These are phyloP conservation scores for Pseudococcus longispinus DNA, from an alignment of 2,888 invertebrate genomes.

Conservation along the genomic window DNA sequence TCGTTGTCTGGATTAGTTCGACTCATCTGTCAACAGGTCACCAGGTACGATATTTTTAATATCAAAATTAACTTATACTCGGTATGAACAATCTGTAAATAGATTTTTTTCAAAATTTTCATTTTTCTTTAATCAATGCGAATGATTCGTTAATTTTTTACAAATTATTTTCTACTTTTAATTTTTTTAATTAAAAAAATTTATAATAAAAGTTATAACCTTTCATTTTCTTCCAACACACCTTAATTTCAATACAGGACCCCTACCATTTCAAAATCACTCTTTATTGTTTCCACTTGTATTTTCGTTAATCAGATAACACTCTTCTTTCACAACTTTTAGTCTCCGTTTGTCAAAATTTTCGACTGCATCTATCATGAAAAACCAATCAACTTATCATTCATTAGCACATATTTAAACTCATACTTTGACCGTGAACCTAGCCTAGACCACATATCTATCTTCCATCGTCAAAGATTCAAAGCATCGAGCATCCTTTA, in stretches of 20 bases:
- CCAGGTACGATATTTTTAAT: slow-evolving; percentile 4
- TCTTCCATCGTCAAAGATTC: slow-evolving; percentile 11
- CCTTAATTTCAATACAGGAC: not conserved
- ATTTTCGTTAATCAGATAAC: not conserved
- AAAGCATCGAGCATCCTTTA: not conserved
- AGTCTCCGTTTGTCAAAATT: slow-evolving; percentile 4
- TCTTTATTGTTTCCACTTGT: not conserved
- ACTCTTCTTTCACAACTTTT: not conserved
- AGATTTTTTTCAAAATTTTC: not conserved
- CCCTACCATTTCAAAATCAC: slow-evolving; percentile 18
- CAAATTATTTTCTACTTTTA: not conserved
- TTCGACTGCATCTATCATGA: not conserved
- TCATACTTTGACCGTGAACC: slow-evolving; percentile 1
- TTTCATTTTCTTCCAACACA: slow-evolving; percentile 5
- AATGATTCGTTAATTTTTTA: not conserved
- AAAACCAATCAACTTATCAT: slow-evolving; percentile 26
- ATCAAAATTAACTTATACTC: slow-evolving; percentile 9
- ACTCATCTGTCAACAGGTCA: slow-evolving; percentile 31
- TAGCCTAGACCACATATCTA: not conserved
- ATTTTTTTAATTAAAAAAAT: not conserved
- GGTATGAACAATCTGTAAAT: not conserved
- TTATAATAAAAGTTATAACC: not conserved
- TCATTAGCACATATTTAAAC: slow-evolving; percentile 29
- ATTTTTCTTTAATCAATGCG: not conserved
- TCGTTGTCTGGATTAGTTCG: slow-evolving; percentile 33